Evolutionary conservation across 2,888 invertebrate species (phyloP), one percentile per base, ranked within the genome.

Genomic region (Drosophila rubida): DNA sequence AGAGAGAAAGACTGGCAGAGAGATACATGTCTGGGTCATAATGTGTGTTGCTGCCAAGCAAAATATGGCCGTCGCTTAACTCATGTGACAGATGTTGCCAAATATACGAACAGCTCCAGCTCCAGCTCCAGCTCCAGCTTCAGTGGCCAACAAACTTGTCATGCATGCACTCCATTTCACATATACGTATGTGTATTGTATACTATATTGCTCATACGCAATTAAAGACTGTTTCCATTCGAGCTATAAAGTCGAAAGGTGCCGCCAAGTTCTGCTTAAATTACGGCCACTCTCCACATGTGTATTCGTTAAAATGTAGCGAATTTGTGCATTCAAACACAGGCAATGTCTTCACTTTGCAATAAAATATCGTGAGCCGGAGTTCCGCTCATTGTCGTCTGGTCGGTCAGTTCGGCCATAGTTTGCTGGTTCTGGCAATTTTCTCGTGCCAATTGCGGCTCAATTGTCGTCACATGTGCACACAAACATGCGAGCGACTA

Each of bases 81-180:
- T 63, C 57, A 57, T 57, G 49, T 78, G 75, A 75, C 75, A 78
- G 75, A 74, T 75, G 79, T 69, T 39, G 78, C 60, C 74, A 78
- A 78, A 54, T 50, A 41, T 51, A 46, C 44, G 13, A 23, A 8
- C 51, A 30, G 13, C 1, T 37, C 13, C 35, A 41, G 41, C 41
- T 41, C 19, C 11, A 41, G 19, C 19, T 16, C 11, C n/a, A 11
- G n/a, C n/a, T 32, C n/a, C 32, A n/a, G n/a, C 41, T 19, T 9
- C 16, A 41, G 11, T 8, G 13, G 35, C 41, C 41, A 19, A 35
- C 22, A 35, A 44, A 44, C 32, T 14, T 6, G 11, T 4, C 8
- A 9, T 27, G 35, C 35, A 37, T 37, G 35, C 35, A 13, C 35
- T 46, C 9, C 27, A 27, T 14, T 42, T 19, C 25, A 51, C 11